phyloP scores from a whole-genome alignment of 1,140 invertebrate species.

The Drosophila gunungcola region DNA sequence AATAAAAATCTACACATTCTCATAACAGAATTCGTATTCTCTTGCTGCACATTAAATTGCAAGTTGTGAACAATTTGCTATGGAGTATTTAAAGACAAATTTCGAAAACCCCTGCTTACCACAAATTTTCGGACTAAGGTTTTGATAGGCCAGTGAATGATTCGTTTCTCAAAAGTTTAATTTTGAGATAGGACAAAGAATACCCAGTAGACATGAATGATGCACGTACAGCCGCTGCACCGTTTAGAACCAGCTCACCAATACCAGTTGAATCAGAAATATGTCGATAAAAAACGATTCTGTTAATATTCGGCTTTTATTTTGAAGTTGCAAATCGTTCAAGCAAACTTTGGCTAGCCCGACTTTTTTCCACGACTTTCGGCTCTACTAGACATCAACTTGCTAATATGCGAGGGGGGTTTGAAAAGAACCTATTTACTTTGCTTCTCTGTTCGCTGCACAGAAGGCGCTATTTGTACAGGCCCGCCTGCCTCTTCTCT shows the following conservation, averaged over 20 bases:
- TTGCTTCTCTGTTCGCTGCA: slow-evolving; percentile 36
- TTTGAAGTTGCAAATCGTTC: slow-evolving; percentile 65
- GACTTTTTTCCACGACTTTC: slow-evolving; percentile 51
- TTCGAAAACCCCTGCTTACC: too few relatives aligned
- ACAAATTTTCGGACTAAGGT: too few relatives aligned
- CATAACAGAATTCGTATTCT: slow-evolving; percentile 2
- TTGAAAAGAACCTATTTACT: slow-evolving; percentile 62
- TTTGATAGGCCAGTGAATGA: too few relatives aligned
- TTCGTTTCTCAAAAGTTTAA: too few relatives aligned
- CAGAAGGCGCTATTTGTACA: slow-evolving; percentile 65
- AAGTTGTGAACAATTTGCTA: background rate
- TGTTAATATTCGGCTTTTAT: background rate
- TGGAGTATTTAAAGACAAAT: too few relatives aligned
- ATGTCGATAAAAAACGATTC: background rate
- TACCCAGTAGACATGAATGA: too few relatives aligned
- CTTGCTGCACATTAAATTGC: slow-evolving; percentile 10
- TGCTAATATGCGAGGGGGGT: slow-evolving; percentile 56
- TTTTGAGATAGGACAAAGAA: too few relatives aligned
- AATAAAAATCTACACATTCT: slow-evolving; percentile 7
- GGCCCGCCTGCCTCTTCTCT: background rate
- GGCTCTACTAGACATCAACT: slow-evolving; percentile 56
- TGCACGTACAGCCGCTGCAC: too few relatives aligned
- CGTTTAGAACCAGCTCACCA: background rate
- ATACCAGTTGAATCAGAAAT: background rate
- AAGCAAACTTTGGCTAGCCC: slow-evolving; percentile 58